These are phyloP conservation scores for Zoanthus sociatus DNA, from an alignment of 92 coral and sea anemone species.

Conservation along the genomic window DNA sequence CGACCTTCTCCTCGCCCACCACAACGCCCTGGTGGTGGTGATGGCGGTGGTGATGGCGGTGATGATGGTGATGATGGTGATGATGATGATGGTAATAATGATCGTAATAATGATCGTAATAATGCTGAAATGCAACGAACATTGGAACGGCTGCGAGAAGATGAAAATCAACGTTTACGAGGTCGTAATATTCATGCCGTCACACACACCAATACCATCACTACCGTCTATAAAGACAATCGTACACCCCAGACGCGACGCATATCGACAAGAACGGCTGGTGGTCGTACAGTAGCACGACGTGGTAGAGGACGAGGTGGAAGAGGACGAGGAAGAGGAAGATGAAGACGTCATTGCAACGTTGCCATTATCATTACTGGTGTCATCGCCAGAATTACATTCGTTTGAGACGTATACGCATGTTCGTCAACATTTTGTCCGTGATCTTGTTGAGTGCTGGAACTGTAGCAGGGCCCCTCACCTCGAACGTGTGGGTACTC, in stretches of 20 bases:
- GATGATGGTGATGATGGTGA: too few relatives aligned
- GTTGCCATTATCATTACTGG: neutral
- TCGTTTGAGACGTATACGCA: neutral
- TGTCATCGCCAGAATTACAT: neutral
- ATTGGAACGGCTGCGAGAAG: conserved; percentile 8
- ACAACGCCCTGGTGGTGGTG: too few relatives aligned
- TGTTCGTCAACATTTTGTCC: neutral
- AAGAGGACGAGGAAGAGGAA: neutral
- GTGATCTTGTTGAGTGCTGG: neutral
- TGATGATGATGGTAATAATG: too few relatives aligned
- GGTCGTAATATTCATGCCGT: too few relatives aligned
- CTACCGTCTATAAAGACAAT: too few relatives aligned
- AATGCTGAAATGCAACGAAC: conserved; percentile 13
- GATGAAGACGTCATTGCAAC: too few relatives aligned
- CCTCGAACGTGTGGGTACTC: neutral
- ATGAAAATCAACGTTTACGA: too few relatives aligned
- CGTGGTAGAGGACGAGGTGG: neutral
- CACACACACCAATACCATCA: too few relatives aligned
- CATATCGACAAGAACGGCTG: too few relatives aligned
- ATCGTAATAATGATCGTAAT: conserved; percentile 8
- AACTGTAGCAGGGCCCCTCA: neutral
- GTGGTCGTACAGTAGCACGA: too few relatives aligned
- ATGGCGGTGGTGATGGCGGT: too few relatives aligned
- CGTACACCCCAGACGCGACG: too few relatives aligned
- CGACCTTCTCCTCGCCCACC: neutral